phyloP scores from a whole-genome alignment of 2,797 vertebrate genomes.

The Avahi laniger region DNA sequence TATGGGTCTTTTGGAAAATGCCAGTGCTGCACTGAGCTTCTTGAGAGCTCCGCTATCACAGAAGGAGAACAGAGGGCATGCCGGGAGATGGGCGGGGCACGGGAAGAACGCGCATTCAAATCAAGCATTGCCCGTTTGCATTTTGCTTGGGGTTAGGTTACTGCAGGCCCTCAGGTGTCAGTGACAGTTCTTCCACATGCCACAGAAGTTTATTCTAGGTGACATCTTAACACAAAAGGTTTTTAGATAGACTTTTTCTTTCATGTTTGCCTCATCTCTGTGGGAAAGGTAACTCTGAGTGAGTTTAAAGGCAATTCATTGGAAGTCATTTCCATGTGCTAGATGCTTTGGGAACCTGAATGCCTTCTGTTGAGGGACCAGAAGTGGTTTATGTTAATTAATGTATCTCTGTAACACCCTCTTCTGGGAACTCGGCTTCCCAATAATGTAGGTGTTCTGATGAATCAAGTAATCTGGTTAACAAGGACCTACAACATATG shows the following conservation, averaged over 20 bases:
- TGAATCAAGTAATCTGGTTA: background rate
- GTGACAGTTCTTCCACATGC: background rate
- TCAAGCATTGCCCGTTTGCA: background rate
- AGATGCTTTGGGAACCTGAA: background rate
- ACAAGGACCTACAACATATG: background rate
- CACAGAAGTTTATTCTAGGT: background rate
- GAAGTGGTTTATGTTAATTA: background rate
- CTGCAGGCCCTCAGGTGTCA: background rate
- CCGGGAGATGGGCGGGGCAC: background rate
- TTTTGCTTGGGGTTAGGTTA: background rate
- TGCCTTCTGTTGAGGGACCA: background rate
- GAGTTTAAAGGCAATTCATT: background rate
- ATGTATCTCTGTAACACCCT: background rate
- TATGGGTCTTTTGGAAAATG: slow-evolving; percentile 5
- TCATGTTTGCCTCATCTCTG: background rate
- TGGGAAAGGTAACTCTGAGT: background rate
- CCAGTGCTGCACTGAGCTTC: background rate
- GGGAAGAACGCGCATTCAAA: background rate
- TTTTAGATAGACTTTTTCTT: background rate
- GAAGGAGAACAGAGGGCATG: background rate
- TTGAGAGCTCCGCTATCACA: background rate
- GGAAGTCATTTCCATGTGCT: background rate
- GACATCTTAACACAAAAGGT: background rate
- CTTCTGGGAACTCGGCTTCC: background rate
- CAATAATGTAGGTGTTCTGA: background rate